These are phyloP conservation scores for Falcaria lacertinaria DNA, from an alignment of 2,888 invertebrate species.

Conservation along the genomic window DNA sequence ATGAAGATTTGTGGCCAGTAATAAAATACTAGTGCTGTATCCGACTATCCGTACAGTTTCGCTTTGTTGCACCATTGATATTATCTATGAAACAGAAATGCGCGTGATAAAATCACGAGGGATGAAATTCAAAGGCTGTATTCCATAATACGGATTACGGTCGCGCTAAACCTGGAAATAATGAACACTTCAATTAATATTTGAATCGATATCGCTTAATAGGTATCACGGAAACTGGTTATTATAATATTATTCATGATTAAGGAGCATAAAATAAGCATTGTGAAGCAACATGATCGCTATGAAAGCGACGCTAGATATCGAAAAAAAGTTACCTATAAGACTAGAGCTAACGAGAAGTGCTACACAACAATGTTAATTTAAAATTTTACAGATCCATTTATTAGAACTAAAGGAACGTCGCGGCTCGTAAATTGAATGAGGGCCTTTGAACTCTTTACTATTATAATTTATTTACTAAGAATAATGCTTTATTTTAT, in stretches of 20 bases:
- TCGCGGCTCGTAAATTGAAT: slow-evolving; percentile 19
- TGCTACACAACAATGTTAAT: slow-evolving; percentile 28
- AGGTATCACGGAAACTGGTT: no score
- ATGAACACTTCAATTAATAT: no score
- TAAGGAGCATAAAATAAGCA: neutral
- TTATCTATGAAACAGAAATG: slow-evolving; percentile 18
- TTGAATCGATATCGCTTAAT: no score
- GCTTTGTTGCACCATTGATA: slow-evolving; percentile 26
- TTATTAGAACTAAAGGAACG: slow-evolving; percentile 22
- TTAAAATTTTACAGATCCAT: slow-evolving; percentile 19
- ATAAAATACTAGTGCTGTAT: slow-evolving; percentile 49
- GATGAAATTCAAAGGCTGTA: slow-evolving; percentile 14
- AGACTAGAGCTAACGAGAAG: slow-evolving; percentile 14
- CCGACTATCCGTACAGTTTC: slow-evolving; percentile 11
- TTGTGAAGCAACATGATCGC: neutral
- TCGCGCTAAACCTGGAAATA: no score
- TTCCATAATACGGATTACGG: slow-evolving; percentile 7
- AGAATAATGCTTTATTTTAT: no score
- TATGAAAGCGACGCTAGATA: neutral
- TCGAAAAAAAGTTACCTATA: neutral
- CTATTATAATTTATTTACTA: no score
- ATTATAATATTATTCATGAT: no score
- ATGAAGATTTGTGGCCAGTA: slow-evolving; percentile 62
- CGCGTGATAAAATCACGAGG: slow-evolving; percentile 19
- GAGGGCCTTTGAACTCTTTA: slow-evolving; percentile 17